phyloP scores from a whole-genome alignment of 2,797 vertebrate genomes.

The Tympanoctomys barrerae region DNA sequence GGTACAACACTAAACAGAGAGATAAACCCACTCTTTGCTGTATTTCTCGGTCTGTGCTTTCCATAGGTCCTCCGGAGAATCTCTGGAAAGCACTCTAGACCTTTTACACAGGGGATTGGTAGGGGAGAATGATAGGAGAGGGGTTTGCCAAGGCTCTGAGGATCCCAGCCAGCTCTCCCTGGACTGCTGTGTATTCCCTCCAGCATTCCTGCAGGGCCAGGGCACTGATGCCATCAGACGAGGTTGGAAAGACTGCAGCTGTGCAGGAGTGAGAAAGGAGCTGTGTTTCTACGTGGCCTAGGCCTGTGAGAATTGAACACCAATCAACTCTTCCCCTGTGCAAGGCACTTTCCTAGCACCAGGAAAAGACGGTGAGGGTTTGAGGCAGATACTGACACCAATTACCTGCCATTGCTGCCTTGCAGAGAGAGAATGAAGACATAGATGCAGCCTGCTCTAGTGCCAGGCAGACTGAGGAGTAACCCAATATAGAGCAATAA shows the following conservation, averaged over 20 bases:
- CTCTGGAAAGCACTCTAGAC: neutral
- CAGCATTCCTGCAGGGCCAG: neutral
- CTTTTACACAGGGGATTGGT: neutral
- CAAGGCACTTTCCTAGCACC: neutral
- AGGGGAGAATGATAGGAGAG: neutral
- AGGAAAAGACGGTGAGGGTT: neutral
- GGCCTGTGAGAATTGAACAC: constrained; percentile 25
- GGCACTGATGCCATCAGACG: neutral
- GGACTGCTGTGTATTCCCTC: neutral
- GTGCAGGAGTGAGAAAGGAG: neutral
- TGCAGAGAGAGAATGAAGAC: neutral
- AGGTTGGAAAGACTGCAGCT: neutral
- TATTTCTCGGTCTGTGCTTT: neutral
- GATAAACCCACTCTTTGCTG: neutral
- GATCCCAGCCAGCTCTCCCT: neutral
- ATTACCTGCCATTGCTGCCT: neutral
- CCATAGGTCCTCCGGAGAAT: neutral
- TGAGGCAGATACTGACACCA: neutral
- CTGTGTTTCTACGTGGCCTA: neutral
- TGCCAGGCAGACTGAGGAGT: neutral
- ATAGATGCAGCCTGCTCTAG: neutral
- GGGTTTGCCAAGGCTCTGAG: neutral
- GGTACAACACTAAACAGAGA: neutral
- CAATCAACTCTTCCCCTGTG: neutral
- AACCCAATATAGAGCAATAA: neutral